Conservation (phyloP, 2,797 vertebrate species). For the Aplochiton taeniatus region DNA sequence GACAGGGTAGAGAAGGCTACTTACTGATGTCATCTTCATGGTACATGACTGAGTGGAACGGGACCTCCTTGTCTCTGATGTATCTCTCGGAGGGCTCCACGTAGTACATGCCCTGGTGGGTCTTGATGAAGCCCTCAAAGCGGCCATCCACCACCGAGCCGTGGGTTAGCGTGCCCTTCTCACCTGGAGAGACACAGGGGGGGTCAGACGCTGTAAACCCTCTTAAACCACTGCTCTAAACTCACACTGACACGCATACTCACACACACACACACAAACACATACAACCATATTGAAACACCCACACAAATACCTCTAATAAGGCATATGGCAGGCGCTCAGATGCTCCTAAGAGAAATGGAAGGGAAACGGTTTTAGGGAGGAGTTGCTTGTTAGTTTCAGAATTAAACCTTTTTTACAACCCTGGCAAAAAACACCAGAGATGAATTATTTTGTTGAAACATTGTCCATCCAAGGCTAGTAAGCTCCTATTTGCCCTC, state of each 20-base stretch:
- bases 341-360: not conserved
- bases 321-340: conserved; percentile 1
- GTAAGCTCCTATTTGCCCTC: no score
- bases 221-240: not conserved
- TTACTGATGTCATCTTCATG: conserved; percentile 96
- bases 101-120: conserved; percentile 90
- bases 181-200: conserved; percentile 74
- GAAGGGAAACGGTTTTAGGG: not conserved
- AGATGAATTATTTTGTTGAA: no score
- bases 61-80: conserved; percentile 78
- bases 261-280: not conserved
- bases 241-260: conserved; percentile 8
- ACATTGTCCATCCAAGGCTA: no score
- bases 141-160: conserved; percentile 91
- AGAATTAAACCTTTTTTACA: no score
- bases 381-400: not conserved
- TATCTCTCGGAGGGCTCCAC: conserved; percentile 95
- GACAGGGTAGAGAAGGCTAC: conserved; percentile 47
- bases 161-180: conserved; percentile 88
- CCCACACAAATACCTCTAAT: conserved; percentile 6
- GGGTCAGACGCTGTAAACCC: not conserved
- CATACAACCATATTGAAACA: not conserved
- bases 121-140: conserved; percentile 96
- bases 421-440: no score
- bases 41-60: conserved; percentile 97